Conservation (phyloP, 2,797 vertebrate genomes). For the Triplophysa yarkandensis region DNA sequence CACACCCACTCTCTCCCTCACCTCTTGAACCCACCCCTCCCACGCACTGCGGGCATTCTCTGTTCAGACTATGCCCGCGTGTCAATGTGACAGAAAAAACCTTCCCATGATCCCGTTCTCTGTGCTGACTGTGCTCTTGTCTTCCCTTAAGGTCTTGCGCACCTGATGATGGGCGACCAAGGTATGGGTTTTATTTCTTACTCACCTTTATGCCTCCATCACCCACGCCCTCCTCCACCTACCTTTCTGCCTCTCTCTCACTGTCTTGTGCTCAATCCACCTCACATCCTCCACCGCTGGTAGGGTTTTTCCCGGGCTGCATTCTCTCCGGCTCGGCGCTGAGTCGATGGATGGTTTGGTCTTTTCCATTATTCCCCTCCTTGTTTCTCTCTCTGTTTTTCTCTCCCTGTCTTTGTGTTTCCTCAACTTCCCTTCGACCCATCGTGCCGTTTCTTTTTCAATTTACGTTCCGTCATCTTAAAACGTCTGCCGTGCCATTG, state of each 20-base stretch:
- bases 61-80: slow-evolving; percentile 78
- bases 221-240: slow-evolving; percentile 61
- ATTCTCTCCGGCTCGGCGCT: slow-evolving; percentile 67
- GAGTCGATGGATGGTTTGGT: slow-evolving; percentile 77
- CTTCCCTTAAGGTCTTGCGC: slow-evolving; percentile 99
- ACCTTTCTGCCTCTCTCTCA: slow-evolving; percentile 74
- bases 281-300: slow-evolving; percentile 69
- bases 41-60: slow-evolving; percentile 71
- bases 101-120: slow-evolving; percentile 90
- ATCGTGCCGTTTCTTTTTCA: slow-evolving; percentile 74
- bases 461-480: slow-evolving; percentile 53
- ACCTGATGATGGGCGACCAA: slow-evolving; percentile 99
- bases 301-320: slow-evolving; percentile 65
- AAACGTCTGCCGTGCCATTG: slow-evolving; percentile 42
- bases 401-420: slow-evolving; percentile 51
- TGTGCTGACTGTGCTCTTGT: slow-evolving; percentile 99
- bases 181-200: slow-evolving; percentile 86
- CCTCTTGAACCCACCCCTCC: slow-evolving; percentile 31
- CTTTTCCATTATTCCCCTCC: slow-evolving; percentile 50
- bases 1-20: slow-evolving; percentile 51
- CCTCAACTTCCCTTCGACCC: slow-evolving; percentile 57
- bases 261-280: slow-evolving; percentile 75
- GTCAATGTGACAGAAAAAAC: slow-evolving; percentile 77
- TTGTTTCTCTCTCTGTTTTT: slow-evolving; percentile 17
- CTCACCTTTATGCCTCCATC: slow-evolving; percentile 87